phyloP scores from a whole-genome alignment of 1,140 invertebrate species.

The Apolygus lucorum region DNA sequence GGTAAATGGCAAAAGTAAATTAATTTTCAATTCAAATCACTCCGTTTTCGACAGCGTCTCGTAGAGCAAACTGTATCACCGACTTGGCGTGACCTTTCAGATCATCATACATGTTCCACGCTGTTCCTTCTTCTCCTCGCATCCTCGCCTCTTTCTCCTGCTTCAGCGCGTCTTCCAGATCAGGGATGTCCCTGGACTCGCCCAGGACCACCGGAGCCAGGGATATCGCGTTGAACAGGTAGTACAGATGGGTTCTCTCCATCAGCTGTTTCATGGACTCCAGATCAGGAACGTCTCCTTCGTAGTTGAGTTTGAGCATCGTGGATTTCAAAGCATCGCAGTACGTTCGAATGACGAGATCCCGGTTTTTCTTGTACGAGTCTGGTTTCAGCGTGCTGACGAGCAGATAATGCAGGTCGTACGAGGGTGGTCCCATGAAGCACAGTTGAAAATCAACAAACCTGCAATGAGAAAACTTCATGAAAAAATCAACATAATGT shows the following conservation, averaged over 20 bases:
- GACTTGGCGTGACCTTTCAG: background rate
- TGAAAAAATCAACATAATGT: no score
- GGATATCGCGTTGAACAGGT: background rate
- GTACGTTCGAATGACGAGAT: background rate
- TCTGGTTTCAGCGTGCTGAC: background rate
- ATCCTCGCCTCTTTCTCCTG: background rate
- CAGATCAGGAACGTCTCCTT: background rate
- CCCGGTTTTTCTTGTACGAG: background rate
- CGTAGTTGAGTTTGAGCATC: background rate
- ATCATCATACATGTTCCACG: background rate
- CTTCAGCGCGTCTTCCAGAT: background rate
- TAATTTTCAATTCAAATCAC: no score
- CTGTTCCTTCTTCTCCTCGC: background rate
- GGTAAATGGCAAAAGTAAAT: no score
- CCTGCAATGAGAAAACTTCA: constrained; percentile 7
- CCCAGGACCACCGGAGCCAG: background rate
- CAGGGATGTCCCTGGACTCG: background rate
- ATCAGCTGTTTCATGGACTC: background rate
- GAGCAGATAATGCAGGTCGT: constrained; percentile 17
- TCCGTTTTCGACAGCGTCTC: background rate
- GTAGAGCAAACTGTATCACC: background rate
- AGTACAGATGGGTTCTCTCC: background rate
- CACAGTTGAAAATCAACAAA: constrained; percentile 25
- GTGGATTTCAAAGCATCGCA: background rate
- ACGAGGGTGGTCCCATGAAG: constrained; percentile 10